A percentile compares a stretch with the other conserved stretches of the same genome.
These are phyloP conservation scores for Echinops telfairi DNA, from an alignment of 2,113 vertebrate species.

Conservation along the genomic window DNA sequence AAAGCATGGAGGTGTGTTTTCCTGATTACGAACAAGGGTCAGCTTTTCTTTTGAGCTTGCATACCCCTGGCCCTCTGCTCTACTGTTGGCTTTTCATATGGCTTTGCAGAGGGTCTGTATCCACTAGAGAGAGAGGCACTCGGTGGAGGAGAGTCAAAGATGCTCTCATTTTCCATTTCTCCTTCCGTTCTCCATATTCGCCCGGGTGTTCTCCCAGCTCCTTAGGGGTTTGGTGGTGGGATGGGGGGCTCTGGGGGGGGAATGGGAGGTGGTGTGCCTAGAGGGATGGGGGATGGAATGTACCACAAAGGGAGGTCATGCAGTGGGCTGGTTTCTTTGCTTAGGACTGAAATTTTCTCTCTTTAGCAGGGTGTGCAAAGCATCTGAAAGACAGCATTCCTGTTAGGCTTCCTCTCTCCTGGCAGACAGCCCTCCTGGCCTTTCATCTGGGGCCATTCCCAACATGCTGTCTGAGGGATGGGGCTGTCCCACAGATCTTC, in stretches of 20 bases:
- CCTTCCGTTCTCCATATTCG: not conserved
- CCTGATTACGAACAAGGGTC: not conserved
- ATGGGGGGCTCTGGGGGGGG: not conserved
- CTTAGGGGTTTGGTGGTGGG: too few species aligned
- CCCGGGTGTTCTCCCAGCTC: not conserved
- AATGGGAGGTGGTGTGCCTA: too few species aligned
- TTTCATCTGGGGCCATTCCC: not conserved
- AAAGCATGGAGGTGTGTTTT: not conserved
- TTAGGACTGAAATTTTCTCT: not conserved
- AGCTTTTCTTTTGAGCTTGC: too few species aligned
- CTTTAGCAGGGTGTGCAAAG: not conserved
- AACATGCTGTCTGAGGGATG: not conserved
- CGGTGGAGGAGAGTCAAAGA: not conserved
- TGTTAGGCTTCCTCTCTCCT: not conserved
- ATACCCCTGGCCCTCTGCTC: too few species aligned
- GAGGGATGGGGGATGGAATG: not conserved
- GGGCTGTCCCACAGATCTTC: slow-evolving; percentile 15
- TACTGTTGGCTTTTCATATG: too few species aligned
- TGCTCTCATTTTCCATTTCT: not conserved
- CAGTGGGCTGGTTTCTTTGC: not conserved
- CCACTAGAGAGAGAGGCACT: too few species aligned
- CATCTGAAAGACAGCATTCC: not conserved
- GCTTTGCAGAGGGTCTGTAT: too few species aligned
- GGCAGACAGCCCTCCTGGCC: not conserved
- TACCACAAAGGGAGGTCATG: not conserved